phyloP scores from a whole-genome alignment of 30 jellyfish, hydroid and myxozoan species.

The Phacellophora camtschatica region DNA sequence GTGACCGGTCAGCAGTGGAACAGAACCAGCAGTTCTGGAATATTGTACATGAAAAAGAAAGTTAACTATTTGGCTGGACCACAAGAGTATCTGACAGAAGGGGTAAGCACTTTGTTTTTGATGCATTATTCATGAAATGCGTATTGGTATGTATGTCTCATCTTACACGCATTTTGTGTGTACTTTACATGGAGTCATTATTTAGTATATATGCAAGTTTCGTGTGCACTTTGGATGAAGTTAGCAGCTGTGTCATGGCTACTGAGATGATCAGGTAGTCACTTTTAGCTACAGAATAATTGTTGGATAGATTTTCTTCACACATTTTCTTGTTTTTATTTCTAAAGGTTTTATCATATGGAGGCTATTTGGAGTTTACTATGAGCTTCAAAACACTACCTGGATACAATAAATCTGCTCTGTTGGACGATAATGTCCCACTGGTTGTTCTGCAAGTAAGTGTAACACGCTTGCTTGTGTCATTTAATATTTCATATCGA shows the following conservation, averaged over 20 bases:
- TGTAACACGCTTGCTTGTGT: too few relatives aligned
- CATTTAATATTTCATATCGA: too few relatives aligned
- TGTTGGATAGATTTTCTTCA: not conserved
- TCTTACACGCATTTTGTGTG: too few relatives aligned
- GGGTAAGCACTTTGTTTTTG: too few relatives aligned
- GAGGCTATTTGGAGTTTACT: slow-evolving; percentile 39
- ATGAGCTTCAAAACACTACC: slow-evolving; percentile 33
- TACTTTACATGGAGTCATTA: too few relatives aligned
- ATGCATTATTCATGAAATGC: too few relatives aligned
- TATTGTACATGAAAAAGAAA: not conserved
- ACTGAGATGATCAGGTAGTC: not conserved
- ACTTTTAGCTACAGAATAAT: not conserved
- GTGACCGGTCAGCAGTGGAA: slow-evolving; percentile 19
- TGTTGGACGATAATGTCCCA: not conserved
- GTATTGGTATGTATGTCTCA: too few relatives aligned
- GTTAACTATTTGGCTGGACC: slow-evolving; percentile 69
- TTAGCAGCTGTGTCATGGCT: too few relatives aligned
- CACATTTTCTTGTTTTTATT: not conserved
- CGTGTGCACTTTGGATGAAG: too few relatives aligned
- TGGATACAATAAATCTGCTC: slow-evolving; percentile 7
- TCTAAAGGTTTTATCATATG: slow-evolving; percentile 38
- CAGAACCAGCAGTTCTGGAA: slow-evolving; percentile 1
- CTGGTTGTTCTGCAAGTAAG: slow-evolving; percentile 14
- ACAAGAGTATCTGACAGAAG: slow-evolving; percentile 53
- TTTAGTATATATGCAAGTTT: too few relatives aligned